These are phyloP conservation scores for Muscidifurax raptorellus DNA, from an alignment of 1,140 invertebrate genomes.

Conservation along the genomic window DNA sequence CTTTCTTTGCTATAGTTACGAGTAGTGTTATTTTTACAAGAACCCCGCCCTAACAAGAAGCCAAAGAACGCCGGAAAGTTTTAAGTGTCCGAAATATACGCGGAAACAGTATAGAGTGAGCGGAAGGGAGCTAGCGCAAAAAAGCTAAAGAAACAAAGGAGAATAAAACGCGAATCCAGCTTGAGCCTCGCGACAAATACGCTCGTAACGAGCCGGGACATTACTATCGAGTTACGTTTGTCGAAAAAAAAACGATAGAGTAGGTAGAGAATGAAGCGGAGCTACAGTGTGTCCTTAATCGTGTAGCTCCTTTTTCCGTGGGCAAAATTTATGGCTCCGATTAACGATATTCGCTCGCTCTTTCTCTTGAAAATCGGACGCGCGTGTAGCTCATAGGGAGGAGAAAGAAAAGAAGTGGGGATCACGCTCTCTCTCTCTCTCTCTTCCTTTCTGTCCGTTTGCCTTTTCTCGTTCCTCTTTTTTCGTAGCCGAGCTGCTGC, in stretches of 20 bases:
- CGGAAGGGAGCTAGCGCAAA: neutral
- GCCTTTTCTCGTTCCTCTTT: constrained; percentile 5
- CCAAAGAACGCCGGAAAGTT: constrained; percentile 24
- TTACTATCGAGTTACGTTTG: constrained; percentile 37
- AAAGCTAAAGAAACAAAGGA: neutral
- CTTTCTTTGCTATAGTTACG: constrained; percentile 10
- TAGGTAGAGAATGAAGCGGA: neutral
- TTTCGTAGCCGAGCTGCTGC: neutral
- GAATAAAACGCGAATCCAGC: constrained; percentile 17
- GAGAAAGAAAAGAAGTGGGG: neutral
- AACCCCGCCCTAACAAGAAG: constrained; percentile 36
- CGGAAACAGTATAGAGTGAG: neutral
- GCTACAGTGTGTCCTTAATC: constrained; percentile 40
- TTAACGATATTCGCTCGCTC: constrained; percentile 47
- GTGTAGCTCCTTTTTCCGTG: constrained; percentile 33
- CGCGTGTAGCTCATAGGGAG: constrained; percentile 22
- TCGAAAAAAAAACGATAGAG: constrained; percentile 19
- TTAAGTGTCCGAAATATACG: constrained; percentile 40
- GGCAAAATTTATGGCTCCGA: constrained; percentile 55
- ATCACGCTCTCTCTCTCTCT: neutral
- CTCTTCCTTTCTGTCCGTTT: neutral
- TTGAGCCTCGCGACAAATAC: constrained; percentile 35
- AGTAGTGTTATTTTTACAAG: constrained; percentile 32
- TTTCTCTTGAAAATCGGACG: constrained; percentile 33
- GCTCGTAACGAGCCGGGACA: constrained; percentile 30